Conservation (phyloP, 1,140 invertebrate genomes). For the Caerostris extrusa region DNA sequence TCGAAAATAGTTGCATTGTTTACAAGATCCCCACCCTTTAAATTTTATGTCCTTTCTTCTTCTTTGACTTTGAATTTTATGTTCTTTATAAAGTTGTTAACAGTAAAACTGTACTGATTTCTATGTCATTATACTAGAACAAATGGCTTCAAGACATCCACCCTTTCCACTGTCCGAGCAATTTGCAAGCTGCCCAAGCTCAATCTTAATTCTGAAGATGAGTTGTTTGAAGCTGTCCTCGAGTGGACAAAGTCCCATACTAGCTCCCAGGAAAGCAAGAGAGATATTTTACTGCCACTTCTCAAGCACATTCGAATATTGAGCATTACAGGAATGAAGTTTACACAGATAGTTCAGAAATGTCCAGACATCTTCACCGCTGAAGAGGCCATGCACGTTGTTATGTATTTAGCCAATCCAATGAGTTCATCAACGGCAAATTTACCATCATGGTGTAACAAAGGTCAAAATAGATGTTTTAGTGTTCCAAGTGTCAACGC, state of each 20-base stretch:
- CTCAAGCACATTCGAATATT: constrained; percentile 30
- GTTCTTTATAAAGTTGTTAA: too few relatives aligned
- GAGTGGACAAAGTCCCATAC: neutral
- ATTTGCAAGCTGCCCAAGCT: constrained; percentile 44
- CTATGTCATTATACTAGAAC: too few relatives aligned
- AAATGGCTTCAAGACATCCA: neutral
- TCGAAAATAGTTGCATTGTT: too few relatives aligned
- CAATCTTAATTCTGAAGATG: constrained; percentile 28
- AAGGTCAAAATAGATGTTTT: neutral
- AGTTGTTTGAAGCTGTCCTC: constrained; percentile 1
- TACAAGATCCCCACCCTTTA: too few relatives aligned
- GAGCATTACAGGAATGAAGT: neutral
- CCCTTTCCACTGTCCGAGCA: neutral
- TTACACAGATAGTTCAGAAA: neutral
- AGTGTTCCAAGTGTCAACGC: neutral
- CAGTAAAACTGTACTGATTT: too few relatives aligned
- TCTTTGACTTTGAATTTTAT: too few relatives aligned
- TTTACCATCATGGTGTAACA: constrained; percentile 50
- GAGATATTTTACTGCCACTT: neutral
- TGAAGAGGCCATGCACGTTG: constrained; percentile 37
- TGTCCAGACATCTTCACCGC: constrained; percentile 10
- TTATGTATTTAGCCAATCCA: constrained; percentile 31
- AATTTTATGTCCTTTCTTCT: too few relatives aligned
- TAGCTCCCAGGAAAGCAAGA: neutral
- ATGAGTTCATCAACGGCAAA: neutral